phyloP scores from a whole-genome alignment of 2,888 invertebrate genomes.

The Cephus pulcher region DNA sequence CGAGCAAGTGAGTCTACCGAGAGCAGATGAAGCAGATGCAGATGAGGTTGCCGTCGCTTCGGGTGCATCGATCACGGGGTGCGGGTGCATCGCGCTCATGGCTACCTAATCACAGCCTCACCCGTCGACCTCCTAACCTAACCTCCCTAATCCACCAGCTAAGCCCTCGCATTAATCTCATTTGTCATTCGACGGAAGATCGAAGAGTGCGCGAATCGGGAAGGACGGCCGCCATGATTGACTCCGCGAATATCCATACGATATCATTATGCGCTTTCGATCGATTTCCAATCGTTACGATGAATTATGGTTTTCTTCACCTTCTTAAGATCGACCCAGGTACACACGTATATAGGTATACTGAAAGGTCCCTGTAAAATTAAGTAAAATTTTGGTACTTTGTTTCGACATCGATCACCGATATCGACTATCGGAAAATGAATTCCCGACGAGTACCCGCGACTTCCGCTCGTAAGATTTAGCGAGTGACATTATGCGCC shows the following conservation, averaged over 20 bases:
- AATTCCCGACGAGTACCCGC: background rate
- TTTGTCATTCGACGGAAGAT: slow-evolving; percentile 54
- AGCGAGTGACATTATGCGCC: slow-evolving; percentile 36
- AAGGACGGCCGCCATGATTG: slow-evolving; percentile 28
- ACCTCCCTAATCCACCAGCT: slow-evolving; percentile 49
- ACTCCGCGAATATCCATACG: background rate
- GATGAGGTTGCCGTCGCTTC: slow-evolving; percentile 46
- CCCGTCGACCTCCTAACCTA: slow-evolving; percentile 30
- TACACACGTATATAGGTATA: no score
- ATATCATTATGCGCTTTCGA: background rate
- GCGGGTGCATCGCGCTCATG: slow-evolving; percentile 31
- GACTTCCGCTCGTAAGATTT: slow-evolving; percentile 35
- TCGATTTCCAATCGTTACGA: background rate
- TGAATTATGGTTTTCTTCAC: background rate
- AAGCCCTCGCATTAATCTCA: slow-evolving; percentile 54
- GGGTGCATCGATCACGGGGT: slow-evolving; percentile 32
- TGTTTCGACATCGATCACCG: background rate
- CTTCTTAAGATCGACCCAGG: background rate
- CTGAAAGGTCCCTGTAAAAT: no score
- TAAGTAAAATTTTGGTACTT: background rate
- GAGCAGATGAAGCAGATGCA: slow-evolving; percentile 59
- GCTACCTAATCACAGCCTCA: slow-evolving; percentile 55
- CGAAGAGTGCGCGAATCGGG: slow-evolving; percentile 37
- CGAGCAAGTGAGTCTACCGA: slow-evolving; percentile 28
- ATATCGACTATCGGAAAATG: background rate